Evolutionary conservation across 2,113 vertebrate genomes (phyloP).

Genomic region (Tupaia tana): DNA sequence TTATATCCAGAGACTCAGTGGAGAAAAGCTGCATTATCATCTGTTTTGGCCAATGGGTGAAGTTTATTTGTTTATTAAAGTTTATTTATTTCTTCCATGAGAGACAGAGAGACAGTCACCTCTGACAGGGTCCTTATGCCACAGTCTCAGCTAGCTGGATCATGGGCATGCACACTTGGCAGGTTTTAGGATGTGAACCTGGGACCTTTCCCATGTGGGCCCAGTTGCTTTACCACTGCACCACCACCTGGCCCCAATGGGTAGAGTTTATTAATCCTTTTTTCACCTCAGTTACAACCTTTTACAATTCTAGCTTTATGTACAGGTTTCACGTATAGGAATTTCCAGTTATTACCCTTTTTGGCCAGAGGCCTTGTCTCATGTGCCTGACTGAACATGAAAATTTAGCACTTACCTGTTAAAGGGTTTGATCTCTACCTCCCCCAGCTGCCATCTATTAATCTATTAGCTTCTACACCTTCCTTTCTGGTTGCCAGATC

Average conservation of each 20-base stretch:
- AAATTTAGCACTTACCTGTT: conserved; percentile 24
- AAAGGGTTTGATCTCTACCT: background rate
- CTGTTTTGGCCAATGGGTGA: background rate
- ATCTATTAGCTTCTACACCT: background rate
- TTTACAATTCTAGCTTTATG: conserved; percentile 46
- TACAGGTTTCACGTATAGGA: background rate
- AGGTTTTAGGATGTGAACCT: too few relatives aligned
- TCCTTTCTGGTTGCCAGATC: background rate
- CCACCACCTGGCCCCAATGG: background rate
- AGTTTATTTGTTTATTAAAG: background rate
- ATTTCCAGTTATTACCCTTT: background rate
- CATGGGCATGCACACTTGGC: too few relatives aligned
- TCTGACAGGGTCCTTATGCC: too few relatives aligned
- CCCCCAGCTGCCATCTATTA: background rate
- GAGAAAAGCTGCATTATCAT: conserved; percentile 42
- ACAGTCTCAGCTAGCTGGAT: too few relatives aligned
- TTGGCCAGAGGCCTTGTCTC: conserved; percentile 21
- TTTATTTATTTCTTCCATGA: too few relatives aligned
- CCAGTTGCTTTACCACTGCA: too few relatives aligned
- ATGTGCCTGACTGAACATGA: conserved; percentile 16
- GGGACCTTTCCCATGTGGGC: too few relatives aligned
- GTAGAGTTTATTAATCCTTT: conserved; percentile 28
- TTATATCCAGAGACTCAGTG: background rate
- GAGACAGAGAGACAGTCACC: too few relatives aligned
- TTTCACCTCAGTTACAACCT: conserved; percentile 11